These are phyloP conservation scores for Beris morrisii DNA, from an alignment of 2,888 invertebrate species.

Conservation along the genomic window DNA sequence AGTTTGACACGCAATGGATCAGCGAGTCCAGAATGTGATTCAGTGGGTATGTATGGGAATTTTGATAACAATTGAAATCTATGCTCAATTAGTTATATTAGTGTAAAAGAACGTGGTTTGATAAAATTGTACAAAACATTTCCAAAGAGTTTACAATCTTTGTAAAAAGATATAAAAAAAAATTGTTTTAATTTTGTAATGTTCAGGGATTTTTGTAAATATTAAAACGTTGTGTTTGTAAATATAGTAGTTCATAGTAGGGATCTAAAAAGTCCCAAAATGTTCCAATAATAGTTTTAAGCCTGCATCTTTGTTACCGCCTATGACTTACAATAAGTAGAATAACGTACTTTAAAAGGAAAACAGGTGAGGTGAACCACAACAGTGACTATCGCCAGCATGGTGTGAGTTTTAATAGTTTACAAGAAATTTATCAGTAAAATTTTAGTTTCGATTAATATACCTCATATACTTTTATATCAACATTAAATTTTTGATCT, in stretches of 20 bases:
- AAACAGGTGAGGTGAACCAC: too few relatives aligned
- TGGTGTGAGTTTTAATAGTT: too few relatives aligned
- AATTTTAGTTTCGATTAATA: too few relatives aligned
- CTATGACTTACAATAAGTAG: background rate
- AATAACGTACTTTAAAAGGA: too few relatives aligned
- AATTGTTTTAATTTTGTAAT: slow-evolving; percentile 9
- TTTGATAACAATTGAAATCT: slow-evolving; percentile 53
- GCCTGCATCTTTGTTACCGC: slow-evolving; percentile 9
- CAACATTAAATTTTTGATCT: too few relatives aligned
- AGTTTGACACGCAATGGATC: slow-evolving; percentile 56
- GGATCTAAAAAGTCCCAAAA: slow-evolving; percentile 8
- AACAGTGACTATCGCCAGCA: too few relatives aligned
- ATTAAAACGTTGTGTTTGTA: slow-evolving; percentile 1
- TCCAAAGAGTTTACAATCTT: too few relatives aligned
- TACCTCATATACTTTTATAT: too few relatives aligned
- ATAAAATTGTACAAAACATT: background rate
- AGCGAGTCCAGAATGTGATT: slow-evolving; percentile 49
- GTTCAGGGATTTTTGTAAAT: slow-evolving; percentile 21
- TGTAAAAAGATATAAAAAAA: background rate
- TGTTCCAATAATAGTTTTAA: slow-evolving; percentile 28
- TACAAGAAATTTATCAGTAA: too few relatives aligned
- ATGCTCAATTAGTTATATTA: slow-evolving; percentile 50
- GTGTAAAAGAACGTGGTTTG: slow-evolving; percentile 26
- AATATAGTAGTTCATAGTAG: background rate
- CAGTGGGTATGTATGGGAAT: slow-evolving; percentile 52